Evolutionary conservation across 2,888 invertebrate species (phyloP).

Genomic region (Agonopterix arenella): DNA sequence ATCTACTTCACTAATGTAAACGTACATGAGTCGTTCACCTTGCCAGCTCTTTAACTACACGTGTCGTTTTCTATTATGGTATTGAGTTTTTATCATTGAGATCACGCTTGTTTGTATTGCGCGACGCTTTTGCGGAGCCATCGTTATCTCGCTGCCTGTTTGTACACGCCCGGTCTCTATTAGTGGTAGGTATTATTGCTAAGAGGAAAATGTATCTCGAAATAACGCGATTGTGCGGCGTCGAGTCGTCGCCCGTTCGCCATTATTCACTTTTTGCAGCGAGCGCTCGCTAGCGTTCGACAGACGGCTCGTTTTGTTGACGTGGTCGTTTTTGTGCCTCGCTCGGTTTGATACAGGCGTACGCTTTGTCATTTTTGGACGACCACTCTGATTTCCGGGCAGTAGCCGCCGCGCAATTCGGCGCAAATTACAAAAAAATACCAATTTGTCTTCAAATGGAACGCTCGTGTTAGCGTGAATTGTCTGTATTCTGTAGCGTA

Average conservation of each 20-base stretch:
- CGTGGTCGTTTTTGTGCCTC: slow-evolving; percentile 48
- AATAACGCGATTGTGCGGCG: slow-evolving; percentile 59
- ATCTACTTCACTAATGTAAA: slow-evolving; percentile 21
- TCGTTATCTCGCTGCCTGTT: slow-evolving; percentile 33
- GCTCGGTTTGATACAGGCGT: slow-evolving; percentile 38
- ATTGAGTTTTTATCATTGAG: slow-evolving; percentile 16
- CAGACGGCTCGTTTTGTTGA: slow-evolving; percentile 38
- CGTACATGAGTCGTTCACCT: slow-evolving; percentile 47
- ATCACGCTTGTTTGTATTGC: slow-evolving; percentile 23
- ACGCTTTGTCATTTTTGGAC: slow-evolving; percentile 55
- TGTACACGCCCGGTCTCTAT: slow-evolving; percentile 35
- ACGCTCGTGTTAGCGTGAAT: slow-evolving; percentile 4
- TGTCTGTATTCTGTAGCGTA: slow-evolving; percentile 14
- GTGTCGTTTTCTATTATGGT: slow-evolving; percentile 31
- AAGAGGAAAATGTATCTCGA: slow-evolving; percentile 64
- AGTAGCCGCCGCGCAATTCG: slow-evolving; percentile 16
- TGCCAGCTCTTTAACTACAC: slow-evolving; percentile 28
- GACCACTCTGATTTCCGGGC: slow-evolving; percentile 47
- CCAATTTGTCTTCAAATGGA: slow-evolving; percentile 19
- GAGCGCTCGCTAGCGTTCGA: slow-evolving; percentile 34
- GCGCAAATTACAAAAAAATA: slow-evolving; percentile 28
- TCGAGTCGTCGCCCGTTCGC: slow-evolving; percentile 33
- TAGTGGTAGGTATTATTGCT: slow-evolving; percentile 45
- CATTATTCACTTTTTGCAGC: slow-evolving; percentile 63
- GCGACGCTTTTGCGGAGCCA: slow-evolving; percentile 27